A percentile compares a stretch with the other conserved stretches of the same genome.
phyloP scores from a whole-genome alignment of 2,888 invertebrate species.

The Spodoptera littoralis region DNA sequence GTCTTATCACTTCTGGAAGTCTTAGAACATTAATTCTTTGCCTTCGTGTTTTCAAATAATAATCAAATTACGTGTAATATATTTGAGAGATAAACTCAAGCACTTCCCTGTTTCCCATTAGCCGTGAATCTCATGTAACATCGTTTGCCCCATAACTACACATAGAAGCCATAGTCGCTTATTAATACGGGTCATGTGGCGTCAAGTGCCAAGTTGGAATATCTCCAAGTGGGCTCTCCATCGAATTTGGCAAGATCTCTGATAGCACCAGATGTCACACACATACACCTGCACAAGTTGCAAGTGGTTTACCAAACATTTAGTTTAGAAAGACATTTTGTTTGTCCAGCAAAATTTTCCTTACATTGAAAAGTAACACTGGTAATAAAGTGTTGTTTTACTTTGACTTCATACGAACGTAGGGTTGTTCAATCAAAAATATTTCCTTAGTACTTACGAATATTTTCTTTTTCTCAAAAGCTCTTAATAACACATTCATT shows the following conservation, averaged over 20 bases:
- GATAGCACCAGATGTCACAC: constrained; percentile 78
- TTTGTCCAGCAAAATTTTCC: constrained; percentile 4
- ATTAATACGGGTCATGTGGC: constrained; percentile 77
- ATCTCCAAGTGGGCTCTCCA: constrained; percentile 78
- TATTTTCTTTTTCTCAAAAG: too few species aligned
- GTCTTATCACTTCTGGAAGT: too few species aligned
- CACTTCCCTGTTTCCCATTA: constrained; percentile 2
- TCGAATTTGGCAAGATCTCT: constrained; percentile 84
- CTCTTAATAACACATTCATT: too few species aligned
- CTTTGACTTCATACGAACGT: too few species aligned
- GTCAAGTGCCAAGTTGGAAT: constrained; percentile 82
- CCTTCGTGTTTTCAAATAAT: background rate
- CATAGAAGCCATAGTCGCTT: constrained; percentile 66
- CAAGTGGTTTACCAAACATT: constrained; percentile 29
- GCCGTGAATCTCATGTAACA: constrained; percentile 33
- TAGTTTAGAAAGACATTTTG: constrained; percentile 32
- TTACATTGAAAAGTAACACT: background rate
- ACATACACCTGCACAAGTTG: constrained; percentile 68
- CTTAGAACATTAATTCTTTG: too few species aligned
- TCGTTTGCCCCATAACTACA: constrained; percentile 39
- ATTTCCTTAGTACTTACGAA: too few species aligned
- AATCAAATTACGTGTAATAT: background rate
- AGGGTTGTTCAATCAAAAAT: too few species aligned
- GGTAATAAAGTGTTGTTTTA: too few species aligned
- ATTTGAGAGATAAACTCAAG: background rate